Percentiles rank a stretch among this genome's conserved stretches.
These are phyloP conservation scores for Tipula lateralis DNA, from an alignment of 2,888 invertebrate species.

Conservation along the genomic window DNA sequence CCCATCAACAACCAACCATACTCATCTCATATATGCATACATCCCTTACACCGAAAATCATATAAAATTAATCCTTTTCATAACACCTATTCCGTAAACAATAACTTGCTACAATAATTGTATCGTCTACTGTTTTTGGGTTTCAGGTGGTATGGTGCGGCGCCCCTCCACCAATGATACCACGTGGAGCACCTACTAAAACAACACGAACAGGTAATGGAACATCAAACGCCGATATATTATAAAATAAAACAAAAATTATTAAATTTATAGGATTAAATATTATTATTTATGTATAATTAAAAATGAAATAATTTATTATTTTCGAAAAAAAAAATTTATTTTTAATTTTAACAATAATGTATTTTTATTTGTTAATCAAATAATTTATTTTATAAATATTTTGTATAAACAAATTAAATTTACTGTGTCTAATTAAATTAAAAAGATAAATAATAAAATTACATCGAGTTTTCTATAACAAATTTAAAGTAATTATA, in stretches of 20 bases:
- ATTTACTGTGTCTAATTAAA: neutral
- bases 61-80: neutral
- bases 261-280: neutral
- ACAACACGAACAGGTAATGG: conserved; percentile 65
- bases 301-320: neutral
- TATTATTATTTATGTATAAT: neutral
- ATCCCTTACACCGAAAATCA: neutral
- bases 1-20: no score
- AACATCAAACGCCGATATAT: conserved; percentile 50
- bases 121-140: conserved; percentile 26
- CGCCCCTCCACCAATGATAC: conserved; percentile 44
- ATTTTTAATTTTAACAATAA: no score
- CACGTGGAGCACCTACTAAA: conserved; percentile 54
- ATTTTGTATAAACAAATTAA: neutral
- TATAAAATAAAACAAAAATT: conserved; percentile 40
- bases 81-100: neutral
- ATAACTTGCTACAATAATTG: conserved; percentile 26
- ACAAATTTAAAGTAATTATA: neutral
- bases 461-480: conserved; percentile 14
- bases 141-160: conserved; percentile 49
- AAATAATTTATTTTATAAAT: neutral
- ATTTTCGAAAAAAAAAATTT: no score
- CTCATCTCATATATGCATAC: no score
- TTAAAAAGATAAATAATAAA: neutral
- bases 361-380: neutral